Evolutionary conservation across 92 coral and sea anemone species (phyloP), one percentile per base, ranked within the genome.

Genomic region (Palythoa grandiflora): DNA sequence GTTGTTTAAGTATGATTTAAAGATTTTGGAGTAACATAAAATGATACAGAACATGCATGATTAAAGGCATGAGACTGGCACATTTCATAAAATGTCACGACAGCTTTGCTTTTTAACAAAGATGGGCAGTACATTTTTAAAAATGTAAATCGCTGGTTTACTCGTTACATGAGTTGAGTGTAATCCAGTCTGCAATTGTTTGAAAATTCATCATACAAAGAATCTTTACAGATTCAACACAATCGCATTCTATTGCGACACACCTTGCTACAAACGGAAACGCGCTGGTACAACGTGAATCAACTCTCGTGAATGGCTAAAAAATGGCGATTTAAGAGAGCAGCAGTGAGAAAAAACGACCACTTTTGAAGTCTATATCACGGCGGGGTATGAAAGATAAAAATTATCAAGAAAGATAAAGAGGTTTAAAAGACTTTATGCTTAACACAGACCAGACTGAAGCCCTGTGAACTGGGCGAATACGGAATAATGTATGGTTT

Each of bases 181-280:
- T 60, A 47, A 48, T 54, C 47, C 37, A 47, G 47, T 2, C 40
- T 21, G 38, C 20, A 12, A 20, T 2, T 10, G 15, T 28, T 35
- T 36, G 10, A 65, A 9, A 7, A 35, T 47, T 38, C 48, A 20
- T 60, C 19, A 3, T 20, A n/a, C 84, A n/a, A 59, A 11, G 71
- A 78, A 39, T 70, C 28, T 38, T 16, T 19, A 52, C 55, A 81
- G 86, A 71, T 68, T 71, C 61, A 68, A 5, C 50, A 77, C 83
- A 77, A 54, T 35, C 83, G 54, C 35, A 54, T 4, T 17, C 35
- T 37, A 51, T 81, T 81, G 75, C 75, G 86, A 81, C 86, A 81
- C 86, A 81, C 86, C 86, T 81, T 81, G 2, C 12, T 6, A 28
- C 11, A 78, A 81, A 74, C 86, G 86, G 86, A 81, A 81, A 81